Evolutionary conservation across 2,797 vertebrate genomes (phyloP), one percentile per base, ranked within the genome.

Genomic region (Dendrocincla fuliginosa): DNA sequence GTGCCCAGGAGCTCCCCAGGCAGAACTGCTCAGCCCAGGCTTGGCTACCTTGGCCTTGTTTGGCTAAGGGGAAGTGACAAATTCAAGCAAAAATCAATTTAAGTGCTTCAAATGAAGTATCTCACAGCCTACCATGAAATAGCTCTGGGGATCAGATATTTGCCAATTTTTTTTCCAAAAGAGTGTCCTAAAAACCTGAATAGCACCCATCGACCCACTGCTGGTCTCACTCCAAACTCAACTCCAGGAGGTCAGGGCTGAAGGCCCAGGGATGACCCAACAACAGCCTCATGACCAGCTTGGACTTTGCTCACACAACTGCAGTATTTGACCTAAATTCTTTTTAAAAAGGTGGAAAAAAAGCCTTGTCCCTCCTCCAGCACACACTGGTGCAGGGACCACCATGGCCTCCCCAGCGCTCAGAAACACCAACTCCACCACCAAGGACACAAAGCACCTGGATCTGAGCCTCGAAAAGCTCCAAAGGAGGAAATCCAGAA

Each of bases 151-250:
- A 32, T 11, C 3, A 64, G 16, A 5, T 11, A n/a, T 30, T 49
- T 52, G 19, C 47, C 41, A 24, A 14, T 18, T 32, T 32, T 32
- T 32, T 15, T 5, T 27, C 20, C 2, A 33, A 56, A 69, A 69
- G 16, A 2, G 19, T 30, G 18, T 3, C 22, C 64, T 56, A 27
- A 83, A 88, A 76, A 11, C 27, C 24, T 16, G 16, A 30, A 37
- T 42, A 39, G 7, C 41, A 8, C 11, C 19, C 25, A 2, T 4
- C 0, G 1, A 13, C 11, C n/a, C 0, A 1, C 24, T 30, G 63
- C 56, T 46, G 76, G 10, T 84, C 78, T 49, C 37, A 35, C 8
- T 41, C 53, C 46, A 32, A 0, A 0, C 32, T 49, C 75, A 35
- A 3, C 13, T 59, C 46, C 42, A 20, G 23, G 24, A 49, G 50